phyloP scores from a whole-genome alignment of 1,140 invertebrate species.

The Arctopsyche grandis region DNA sequence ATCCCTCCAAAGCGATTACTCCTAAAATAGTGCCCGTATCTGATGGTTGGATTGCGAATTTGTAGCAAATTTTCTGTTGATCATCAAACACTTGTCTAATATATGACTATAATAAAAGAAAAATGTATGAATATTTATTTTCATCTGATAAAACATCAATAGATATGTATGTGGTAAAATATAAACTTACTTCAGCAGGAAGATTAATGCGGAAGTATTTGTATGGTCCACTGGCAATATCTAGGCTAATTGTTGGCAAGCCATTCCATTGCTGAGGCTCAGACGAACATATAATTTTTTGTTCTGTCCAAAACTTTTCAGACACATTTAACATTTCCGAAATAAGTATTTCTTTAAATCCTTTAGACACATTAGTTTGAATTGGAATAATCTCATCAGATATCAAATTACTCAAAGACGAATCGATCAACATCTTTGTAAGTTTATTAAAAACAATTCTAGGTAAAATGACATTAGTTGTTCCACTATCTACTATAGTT shows the following conservation, averaged over 20 bases:
- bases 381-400: background rate
- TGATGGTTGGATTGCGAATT: constrained; percentile 50
- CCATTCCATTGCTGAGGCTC: constrained; percentile 38
- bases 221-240: constrained; percentile 39
- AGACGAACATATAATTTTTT: constrained; percentile 42
- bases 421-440: constrained; percentile 35
- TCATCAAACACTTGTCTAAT: constrained; percentile 48
- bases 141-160: background rate
- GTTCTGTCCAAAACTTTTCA: constrained; percentile 48
- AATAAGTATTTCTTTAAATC: background rate
- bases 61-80: constrained; percentile 48
- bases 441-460: constrained; percentile 49
- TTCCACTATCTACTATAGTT: constrained; percentile 53
- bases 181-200: constrained; percentile 42
- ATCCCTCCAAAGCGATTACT: constrained; percentile 51
- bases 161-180: background rate
- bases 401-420: background rate
- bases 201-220: constrained; percentile 49
- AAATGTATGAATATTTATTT: background rate
- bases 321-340: constrained; percentile 4
- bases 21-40: constrained; percentile 49
- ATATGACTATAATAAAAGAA: constrained; percentile 50
- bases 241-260: constrained; percentile 47
- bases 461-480: constrained; percentile 50
- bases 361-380: background rate